These are phyloP conservation scores for Protobothrops flavoviridis DNA, from an alignment of 2,113 vertebrate genomes.

Conservation along the genomic window DNA sequence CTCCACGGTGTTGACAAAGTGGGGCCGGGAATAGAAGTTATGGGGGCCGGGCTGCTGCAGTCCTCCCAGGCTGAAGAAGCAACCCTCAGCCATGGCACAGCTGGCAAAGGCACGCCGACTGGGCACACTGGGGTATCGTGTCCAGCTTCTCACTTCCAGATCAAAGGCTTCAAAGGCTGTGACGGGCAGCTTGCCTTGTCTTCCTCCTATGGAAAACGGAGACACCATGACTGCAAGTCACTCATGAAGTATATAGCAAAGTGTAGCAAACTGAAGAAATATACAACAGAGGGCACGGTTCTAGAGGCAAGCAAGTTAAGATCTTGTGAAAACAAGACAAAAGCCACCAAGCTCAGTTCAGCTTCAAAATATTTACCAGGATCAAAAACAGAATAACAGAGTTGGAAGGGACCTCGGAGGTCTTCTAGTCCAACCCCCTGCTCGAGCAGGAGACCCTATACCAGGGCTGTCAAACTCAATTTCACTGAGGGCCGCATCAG, in stretches of 20 bases:
- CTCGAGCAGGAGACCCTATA: background rate
- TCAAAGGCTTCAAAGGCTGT: constrained; percentile 96
- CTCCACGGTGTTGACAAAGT: constrained; percentile 97
- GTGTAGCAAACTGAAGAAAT: background rate
- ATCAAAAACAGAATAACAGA: background rate
- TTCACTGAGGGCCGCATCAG: no score
- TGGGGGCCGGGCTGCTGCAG: constrained; percentile 96
- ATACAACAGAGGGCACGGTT: background rate
- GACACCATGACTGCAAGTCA: accelerated
- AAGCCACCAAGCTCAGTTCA: background rate
- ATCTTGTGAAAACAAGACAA: background rate
- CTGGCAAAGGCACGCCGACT: constrained; percentile 93
- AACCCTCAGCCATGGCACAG: constrained; percentile 79
- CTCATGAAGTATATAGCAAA: background rate
- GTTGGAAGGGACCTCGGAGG: background rate
- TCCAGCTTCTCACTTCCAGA: constrained; percentile 91
- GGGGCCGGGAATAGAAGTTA: constrained; percentile 97
- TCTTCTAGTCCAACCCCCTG: background rate
- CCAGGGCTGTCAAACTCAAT: no score
- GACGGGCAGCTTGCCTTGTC: constrained; percentile 94
- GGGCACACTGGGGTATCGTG: constrained; percentile 87
- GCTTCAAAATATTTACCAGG: background rate
- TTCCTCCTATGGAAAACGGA: constrained; percentile 77
- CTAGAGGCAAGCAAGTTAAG: background rate
- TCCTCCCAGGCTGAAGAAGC: constrained; percentile 92